Evolutionary conservation across 2,888 invertebrate species (phyloP).

Genomic region (Scaptomyza parva): DNA sequence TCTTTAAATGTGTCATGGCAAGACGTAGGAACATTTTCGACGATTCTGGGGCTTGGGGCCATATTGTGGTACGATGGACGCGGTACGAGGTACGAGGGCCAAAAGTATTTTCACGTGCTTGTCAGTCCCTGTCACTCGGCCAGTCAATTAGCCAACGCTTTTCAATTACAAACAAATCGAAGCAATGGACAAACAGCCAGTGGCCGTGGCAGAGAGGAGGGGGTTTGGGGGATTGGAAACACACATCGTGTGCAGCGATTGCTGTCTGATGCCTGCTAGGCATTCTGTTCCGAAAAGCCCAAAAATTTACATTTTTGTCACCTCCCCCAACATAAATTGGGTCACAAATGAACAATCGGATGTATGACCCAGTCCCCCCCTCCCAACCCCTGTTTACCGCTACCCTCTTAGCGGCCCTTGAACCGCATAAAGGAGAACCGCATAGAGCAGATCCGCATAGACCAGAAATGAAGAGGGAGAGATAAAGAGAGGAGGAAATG

Average conservation of each 20-base stretch:
- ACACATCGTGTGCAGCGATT: conserved; percentile 23
- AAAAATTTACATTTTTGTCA: conserved; percentile 74
- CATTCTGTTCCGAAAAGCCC: conserved; percentile 22
- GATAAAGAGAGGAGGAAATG: conserved; percentile 8
- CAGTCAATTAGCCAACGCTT: conserved; percentile 78
- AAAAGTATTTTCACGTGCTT: conserved; percentile 70
- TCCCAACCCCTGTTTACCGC: no score
- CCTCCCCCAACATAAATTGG: conserved; percentile 50
- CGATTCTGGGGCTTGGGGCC: conserved; percentile 25
- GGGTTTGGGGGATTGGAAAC: neutral
- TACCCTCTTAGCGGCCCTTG: neutral
- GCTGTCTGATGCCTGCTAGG: conserved; percentile 3
- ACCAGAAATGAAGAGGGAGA: conserved; percentile 7
- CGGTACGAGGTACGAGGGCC: no score
- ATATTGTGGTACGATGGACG: conserved; percentile 38
- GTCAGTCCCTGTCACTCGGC: conserved; percentile 70
- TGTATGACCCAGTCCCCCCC: conserved; percentile 2
- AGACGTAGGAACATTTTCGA: conserved; percentile 38
- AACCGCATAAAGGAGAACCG: neutral
- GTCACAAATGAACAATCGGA: conserved; percentile 60
- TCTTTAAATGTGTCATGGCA: conserved; percentile 58
- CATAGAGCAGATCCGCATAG: neutral
- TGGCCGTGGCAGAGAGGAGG: neutral
- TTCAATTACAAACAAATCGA: conserved; percentile 75
- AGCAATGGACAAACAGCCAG: conserved; percentile 32